Base-by-base conservation (phyloP, 2,888 invertebrate species). In the Epinotia demarniana region DNA sequence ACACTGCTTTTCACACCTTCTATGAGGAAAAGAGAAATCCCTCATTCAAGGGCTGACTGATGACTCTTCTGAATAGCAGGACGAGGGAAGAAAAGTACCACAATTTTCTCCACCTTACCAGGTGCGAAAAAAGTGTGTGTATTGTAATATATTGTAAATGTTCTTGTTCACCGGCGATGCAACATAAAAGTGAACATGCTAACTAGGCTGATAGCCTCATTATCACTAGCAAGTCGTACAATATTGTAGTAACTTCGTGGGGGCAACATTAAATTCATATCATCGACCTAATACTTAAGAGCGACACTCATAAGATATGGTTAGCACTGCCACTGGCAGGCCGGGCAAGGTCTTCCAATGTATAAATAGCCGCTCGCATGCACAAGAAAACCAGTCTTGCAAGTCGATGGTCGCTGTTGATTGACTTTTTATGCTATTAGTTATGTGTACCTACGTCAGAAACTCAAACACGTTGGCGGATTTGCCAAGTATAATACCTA, bases 371-470 rank as follows among this genome's bases (percentile, higher is more conserved):
- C 27, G 49, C 49, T 63, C 23, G 64, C 49, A 64, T 64, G 53
- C 27, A 57, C 9, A 39, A 58, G 62, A 46, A 68, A 73, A 73
- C 73, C 73, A 46, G 73, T 73, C 55, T 68, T 73, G 68, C 68
- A 62, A 46, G 27, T n/a, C 9, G 43, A 19, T 67, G 33, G 39
- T 19, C 23, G 19, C 27, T 46, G 66, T 49, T 33, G 58, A 46
- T 73, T 49, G 13, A 39, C 23, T 67, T 73, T 67, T 67, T 68
- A 55, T 23, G 16, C 9, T 33, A 71, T 57, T n/a, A 67, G 33
- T 13, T 18, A 33, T 11, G n/a, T n/a, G n/a, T n/a, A n/a, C n/a
- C n/a, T n/a, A 71, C 62, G 61, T 49, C 23, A 46, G 13, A 49
- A 13, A 53, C 1, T 33, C 1, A n/a, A 53, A 53, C 13, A n/a